A percentile compares a stretch with the other conserved stretches of the same genome.
phyloP scores from a whole-genome alignment of 1,140 invertebrate species.

The Asobara japonica region DNA sequence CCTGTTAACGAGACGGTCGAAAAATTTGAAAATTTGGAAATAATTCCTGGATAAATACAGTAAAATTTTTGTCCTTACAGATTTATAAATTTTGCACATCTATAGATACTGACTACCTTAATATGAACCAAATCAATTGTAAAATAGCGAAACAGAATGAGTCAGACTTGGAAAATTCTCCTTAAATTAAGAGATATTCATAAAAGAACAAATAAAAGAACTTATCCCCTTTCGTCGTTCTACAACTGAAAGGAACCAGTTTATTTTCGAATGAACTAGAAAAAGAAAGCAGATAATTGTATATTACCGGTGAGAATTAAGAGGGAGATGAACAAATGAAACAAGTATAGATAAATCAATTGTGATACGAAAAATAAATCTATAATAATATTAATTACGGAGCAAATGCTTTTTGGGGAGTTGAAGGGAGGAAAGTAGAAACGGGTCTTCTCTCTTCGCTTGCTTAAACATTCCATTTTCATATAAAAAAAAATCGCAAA shows the following conservation, averaged over 20 bases:
- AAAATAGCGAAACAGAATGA: no score
- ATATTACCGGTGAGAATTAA: not conserved
- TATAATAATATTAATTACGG: constrained; percentile 11
- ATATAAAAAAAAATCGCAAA: not conserved
- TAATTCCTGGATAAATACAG: no score
- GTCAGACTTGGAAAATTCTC: no score
- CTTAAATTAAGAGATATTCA: no score
- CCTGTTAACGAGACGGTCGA: no score
- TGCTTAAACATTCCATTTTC: not conserved
- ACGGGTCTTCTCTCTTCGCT: not conserved
- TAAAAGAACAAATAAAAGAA: no score
- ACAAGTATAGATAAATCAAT: constrained; percentile 28
- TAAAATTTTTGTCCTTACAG: no score
- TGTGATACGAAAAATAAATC: constrained; percentile 27
- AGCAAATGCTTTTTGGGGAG: not conserved
- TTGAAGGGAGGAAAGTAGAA: not conserved
- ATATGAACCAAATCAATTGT: no score
- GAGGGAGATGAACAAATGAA: not conserved
- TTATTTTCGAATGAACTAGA: not conserved
- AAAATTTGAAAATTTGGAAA: no score
- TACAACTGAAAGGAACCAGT: not conserved
- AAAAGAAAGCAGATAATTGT: not conserved
- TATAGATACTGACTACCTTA: no score
- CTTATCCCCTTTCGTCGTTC: not conserved
- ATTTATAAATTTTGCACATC: no score